Conservation (phyloP, 2,113 vertebrate species). For the Anguilla japonica region DNA sequence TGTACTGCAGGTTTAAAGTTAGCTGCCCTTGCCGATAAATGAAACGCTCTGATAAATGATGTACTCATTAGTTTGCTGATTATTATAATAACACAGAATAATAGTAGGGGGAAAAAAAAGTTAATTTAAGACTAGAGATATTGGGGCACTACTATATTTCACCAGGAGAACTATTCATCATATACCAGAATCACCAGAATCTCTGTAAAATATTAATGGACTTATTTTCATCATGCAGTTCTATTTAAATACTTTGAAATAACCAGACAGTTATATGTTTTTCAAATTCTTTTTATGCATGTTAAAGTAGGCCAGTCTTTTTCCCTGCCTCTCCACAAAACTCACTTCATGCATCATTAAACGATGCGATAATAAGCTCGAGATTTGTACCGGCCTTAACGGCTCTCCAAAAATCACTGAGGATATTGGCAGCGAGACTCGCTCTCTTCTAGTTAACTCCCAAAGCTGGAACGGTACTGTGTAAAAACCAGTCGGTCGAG, state of each 20-base stretch:
- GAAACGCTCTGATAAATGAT: too few relatives aligned
- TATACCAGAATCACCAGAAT: background rate
- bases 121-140: too few relatives aligned
- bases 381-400: constrained; percentile 6
- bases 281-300: background rate
- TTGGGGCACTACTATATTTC: background rate
- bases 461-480: background rate
- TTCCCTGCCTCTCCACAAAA: background rate
- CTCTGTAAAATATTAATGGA: background rate
- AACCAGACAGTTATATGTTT: background rate
- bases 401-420: background rate
- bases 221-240: background rate
- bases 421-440: background rate
- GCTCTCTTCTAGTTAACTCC: background rate
- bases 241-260: background rate
- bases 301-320: background rate
- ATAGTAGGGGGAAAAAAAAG: too few relatives aligned
- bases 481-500: background rate
- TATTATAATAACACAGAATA: too few relatives aligned
- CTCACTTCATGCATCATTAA: constrained; percentile 6
- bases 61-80: too few relatives aligned
- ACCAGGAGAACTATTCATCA: background rate
- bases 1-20: too few relatives aligned
- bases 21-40: too few relatives aligned
- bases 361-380: background rate